These are phyloP conservation scores for Clunio marinus DNA, from an alignment of 2,888 invertebrate genomes.

Conservation along the genomic window DNA sequence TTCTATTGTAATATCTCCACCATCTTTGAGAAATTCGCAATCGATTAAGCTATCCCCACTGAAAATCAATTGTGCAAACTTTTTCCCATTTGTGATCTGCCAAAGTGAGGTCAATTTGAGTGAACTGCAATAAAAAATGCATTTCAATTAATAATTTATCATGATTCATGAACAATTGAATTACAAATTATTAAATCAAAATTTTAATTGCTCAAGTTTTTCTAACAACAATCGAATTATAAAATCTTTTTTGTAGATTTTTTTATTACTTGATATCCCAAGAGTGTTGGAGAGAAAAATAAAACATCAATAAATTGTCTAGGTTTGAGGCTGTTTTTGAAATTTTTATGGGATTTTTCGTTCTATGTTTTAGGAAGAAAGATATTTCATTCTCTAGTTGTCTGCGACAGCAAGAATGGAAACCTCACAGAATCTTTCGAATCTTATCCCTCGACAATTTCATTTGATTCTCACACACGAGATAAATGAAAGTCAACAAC, in stretches of 20 bases:
- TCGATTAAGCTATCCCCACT: constrained; percentile 53
- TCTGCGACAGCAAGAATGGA: not conserved
- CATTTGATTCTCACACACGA: not conserved
- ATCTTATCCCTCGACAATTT: not conserved
- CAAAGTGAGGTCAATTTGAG: constrained; percentile 45
- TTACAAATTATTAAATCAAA: too few relatives aligned
- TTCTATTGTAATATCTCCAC: not conserved
- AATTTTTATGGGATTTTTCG: constrained; percentile 18
- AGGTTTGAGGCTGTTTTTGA: constrained; percentile 25
- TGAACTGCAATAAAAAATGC: constrained; percentile 17
- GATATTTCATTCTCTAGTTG: not conserved
- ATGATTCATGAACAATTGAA: too few relatives aligned
- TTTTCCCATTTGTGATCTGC: constrained; percentile 56
- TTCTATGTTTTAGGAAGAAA: not conserved
- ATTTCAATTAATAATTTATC: too few relatives aligned
- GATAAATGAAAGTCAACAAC: not conserved
- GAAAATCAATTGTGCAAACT: constrained; percentile 57
- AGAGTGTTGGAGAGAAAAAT: too few relatives aligned
- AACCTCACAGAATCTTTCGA: not conserved
- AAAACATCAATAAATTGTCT: constrained; percentile 23
- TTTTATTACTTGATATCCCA: too few relatives aligned
- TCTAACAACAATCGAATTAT: too few relatives aligned
- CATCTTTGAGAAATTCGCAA: constrained; percentile 52
- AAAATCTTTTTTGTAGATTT: too few relatives aligned
- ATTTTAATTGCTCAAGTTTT: not conserved